Evolutionary conservation across 2,797 vertebrate genomes (phyloP).

Genomic region (Sebastes steindachneri): DNA sequence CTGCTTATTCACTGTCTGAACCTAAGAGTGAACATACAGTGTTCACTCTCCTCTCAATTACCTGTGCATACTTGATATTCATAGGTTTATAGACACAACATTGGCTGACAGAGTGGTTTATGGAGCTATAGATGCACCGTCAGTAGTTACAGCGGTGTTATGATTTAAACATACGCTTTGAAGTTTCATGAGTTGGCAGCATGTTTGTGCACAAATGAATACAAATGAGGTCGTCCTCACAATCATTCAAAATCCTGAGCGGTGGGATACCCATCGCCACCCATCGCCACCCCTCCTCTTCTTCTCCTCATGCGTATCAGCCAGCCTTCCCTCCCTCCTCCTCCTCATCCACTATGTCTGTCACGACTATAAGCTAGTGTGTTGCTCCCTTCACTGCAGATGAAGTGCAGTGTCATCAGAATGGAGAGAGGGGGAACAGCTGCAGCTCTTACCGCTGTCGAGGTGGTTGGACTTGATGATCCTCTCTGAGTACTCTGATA

Average conservation of each 20-base stretch:
- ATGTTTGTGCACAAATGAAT: constrained; percentile 18
- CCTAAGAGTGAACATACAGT: not conserved
- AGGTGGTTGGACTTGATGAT: constrained; percentile 99
- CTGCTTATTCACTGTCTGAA: constrained; percentile 4
- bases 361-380: not conserved
- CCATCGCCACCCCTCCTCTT: not conserved
- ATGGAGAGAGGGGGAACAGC: not conserved
- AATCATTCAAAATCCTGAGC: not conserved
- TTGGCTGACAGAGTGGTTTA: constrained; percentile 45
- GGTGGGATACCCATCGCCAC: not conserved
- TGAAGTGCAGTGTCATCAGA: constrained; percentile 6
- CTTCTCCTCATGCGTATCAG: not conserved
- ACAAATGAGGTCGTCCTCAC: not conserved
- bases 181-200: not conserved
- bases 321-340: not conserved
- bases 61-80: constrained; percentile 50
- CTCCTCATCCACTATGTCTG: not conserved
- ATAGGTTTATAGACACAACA: constrained; percentile 29
- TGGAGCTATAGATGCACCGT: constrained; percentile 9
- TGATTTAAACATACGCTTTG: constrained; percentile 16
- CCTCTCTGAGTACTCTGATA: constrained; percentile 98
- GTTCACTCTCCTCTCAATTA: constrained; percentile 13
- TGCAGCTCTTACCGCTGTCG: constrained; percentile 90
- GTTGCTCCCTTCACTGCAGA: not conserved
- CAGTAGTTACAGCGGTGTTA: constrained; percentile 10